A percentile compares a stretch with the other conserved stretches of the same genome.
Conservation (phyloP, 2,113 vertebrate genomes). For the Alectura lathami region DNA sequence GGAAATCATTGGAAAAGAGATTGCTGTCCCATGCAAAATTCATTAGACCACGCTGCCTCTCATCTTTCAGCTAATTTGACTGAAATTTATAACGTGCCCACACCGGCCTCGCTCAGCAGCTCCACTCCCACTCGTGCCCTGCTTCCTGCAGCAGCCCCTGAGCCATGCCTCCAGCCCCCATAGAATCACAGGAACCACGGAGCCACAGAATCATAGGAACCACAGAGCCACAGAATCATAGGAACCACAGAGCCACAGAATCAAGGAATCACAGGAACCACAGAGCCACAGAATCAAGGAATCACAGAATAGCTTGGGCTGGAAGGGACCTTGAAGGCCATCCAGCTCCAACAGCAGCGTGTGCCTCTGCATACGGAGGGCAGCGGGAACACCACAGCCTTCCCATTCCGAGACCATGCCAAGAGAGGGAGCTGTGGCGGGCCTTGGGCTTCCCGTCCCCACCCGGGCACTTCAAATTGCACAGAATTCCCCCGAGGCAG, state of each 20-base stretch:
- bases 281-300: too few species aligned
- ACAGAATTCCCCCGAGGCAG: background rate
- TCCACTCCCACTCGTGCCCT: rapidly evolving
- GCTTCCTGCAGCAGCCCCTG: background rate
- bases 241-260: background rate
- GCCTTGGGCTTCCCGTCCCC: rapidly evolving
- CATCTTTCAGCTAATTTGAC: rapidly evolving
- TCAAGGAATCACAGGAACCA: background rate
- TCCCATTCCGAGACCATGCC: rapidly evolving
- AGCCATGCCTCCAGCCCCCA: background rate
- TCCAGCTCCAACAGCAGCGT: background rate
- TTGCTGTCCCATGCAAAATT: background rate
- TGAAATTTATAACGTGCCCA: background rate
- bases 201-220: background rate
- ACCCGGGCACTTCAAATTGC: rapidly evolving
- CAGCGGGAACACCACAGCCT: rapidly evolving
- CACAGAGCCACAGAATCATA: too few species aligned
- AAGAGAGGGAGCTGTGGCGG: background rate
- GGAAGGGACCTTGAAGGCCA: background rate
- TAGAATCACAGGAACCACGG: background rate
- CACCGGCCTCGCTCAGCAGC: background rate
- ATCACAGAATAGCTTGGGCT: background rate
- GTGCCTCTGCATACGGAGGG: rapidly evolving
- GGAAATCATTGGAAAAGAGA: background rate
- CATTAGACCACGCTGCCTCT: rapidly evolving